These are phyloP conservation scores for Salticus scenicus DNA, from an alignment of 2,888 invertebrate species.

Conservation along the genomic window DNA sequence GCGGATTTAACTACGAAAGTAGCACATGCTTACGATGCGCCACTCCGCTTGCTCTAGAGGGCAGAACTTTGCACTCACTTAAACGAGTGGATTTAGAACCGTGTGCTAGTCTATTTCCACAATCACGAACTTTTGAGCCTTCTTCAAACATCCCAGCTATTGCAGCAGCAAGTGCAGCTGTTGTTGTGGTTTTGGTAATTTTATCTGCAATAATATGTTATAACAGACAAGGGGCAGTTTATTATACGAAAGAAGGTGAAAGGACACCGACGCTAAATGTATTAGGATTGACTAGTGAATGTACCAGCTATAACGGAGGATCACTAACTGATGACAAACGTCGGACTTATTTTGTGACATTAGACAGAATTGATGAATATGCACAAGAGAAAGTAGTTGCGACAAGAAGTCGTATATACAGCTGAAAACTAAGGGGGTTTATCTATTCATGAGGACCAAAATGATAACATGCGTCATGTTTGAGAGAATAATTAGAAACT, in stretches of 20 bases:
- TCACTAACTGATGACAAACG: constrained; percentile 53
- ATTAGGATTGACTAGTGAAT: constrained; percentile 69
- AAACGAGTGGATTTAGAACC: constrained; percentile 67
- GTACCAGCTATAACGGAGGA: constrained; percentile 39
- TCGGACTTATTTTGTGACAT: constrained; percentile 52
- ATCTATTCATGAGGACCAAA: neutral
- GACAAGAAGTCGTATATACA: constrained; percentile 16
- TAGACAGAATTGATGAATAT: constrained; percentile 65
- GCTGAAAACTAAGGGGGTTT: constrained; percentile 22
- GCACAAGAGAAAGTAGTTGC: constrained; percentile 62
- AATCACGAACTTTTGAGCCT: constrained; percentile 65
- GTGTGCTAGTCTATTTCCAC: constrained; percentile 70
- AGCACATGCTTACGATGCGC: constrained; percentile 79
- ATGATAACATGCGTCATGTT: neutral
- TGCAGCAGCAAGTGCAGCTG: constrained; percentile 78
- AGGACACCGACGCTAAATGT: constrained; percentile 75
- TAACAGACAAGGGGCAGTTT: constrained; percentile 82
- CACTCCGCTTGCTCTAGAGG: constrained; percentile 79
- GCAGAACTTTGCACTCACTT: constrained; percentile 73
- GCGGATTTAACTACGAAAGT: constrained; percentile 70
- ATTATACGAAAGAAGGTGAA: constrained; percentile 88
- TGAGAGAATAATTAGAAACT: neutral
- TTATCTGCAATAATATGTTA: constrained; percentile 81
- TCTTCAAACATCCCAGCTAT: constrained; percentile 77
- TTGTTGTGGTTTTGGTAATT: constrained; percentile 78